Conservation (phyloP, 2,113 vertebrate species). For the Thymallus thymallus region DNA sequence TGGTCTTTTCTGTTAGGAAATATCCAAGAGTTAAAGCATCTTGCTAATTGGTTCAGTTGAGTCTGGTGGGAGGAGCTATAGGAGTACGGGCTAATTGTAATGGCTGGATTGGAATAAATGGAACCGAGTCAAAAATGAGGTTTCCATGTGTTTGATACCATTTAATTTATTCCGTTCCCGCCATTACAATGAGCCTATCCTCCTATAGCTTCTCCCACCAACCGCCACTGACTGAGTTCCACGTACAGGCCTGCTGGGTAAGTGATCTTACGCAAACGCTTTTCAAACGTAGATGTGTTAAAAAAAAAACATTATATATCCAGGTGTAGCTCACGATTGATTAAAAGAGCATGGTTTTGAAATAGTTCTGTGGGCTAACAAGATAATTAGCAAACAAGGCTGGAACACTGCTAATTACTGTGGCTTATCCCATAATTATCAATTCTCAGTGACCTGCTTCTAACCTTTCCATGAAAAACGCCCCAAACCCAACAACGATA, state of each 20-base stretch:
- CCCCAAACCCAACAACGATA: neutral
- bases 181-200: too few relatives aligned
- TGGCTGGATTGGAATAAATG: too few relatives aligned
- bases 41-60: neutral
- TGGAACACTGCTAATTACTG: neutral
- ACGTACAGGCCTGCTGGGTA: too few relatives aligned
- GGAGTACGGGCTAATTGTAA: too few relatives aligned
- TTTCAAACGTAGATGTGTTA: neutral
- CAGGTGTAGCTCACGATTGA: neutral
- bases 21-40: neutral
- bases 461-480: neutral
- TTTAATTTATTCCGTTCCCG: too few relatives aligned
- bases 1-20: neutral
- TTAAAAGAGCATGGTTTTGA: slow-evolving; percentile 1
- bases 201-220: too few relatives aligned
- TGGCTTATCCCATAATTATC: neutral
- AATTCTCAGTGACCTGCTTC: neutral
- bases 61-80: too few relatives aligned
- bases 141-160: too few relatives aligned
- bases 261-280: too few relatives aligned
- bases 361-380: neutral
- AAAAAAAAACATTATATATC: neutral
- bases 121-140: too few relatives aligned
- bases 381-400: slow-evolving; percentile 11
- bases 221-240: too few relatives aligned